These are phyloP conservation scores for Sparidentex hasta DNA, from an alignment of 2,797 vertebrate species.

Conservation along the genomic window DNA sequence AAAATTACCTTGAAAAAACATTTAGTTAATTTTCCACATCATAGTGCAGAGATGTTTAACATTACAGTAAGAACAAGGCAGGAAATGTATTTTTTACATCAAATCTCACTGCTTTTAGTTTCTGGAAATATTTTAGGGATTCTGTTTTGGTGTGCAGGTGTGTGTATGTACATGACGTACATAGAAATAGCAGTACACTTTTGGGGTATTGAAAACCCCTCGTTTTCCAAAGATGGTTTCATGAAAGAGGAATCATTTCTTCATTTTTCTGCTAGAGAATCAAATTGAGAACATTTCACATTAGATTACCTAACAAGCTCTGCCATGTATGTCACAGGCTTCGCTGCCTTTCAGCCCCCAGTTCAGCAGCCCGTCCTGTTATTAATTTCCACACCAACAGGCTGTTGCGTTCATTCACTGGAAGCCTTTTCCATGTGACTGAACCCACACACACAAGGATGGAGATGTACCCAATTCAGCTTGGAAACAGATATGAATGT, in stretches of 20 bases:
- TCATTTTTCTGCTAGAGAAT: slow-evolving; percentile 38
- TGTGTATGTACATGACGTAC: background rate
- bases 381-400: slow-evolving; percentile 23
- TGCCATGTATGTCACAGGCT: slow-evolving; percentile 21
- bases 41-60: slow-evolving; percentile 8
- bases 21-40: slow-evolving; percentile 4
- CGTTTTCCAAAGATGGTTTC: slow-evolving; percentile 35
- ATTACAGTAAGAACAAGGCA: slow-evolving; percentile 4
- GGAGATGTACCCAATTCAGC: slow-evolving; percentile 20
- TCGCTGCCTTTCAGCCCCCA: slow-evolving; percentile 8
- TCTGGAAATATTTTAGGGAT: slow-evolving; percentile 16
- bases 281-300: slow-evolving; percentile 38
- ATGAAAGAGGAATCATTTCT: slow-evolving; percentile 29
- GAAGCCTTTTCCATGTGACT: slow-evolving; percentile 22
- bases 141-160: slow-evolving; percentile 9
- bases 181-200: slow-evolving; percentile 8
- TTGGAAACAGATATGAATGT: slow-evolving; percentile 36
- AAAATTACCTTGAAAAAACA: slow-evolving; percentile 19
- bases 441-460: slow-evolving; percentile 5
- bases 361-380: slow-evolving; percentile 10
- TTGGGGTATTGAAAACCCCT: slow-evolving; percentile 5
- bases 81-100: background rate
- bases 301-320: slow-evolving; percentile 31
- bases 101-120: slow-evolving; percentile 38
- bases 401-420: slow-evolving; percentile 11